Evolutionary conservation across 2,797 vertebrate species (phyloP), one percentile per base, ranked within the genome.

Genomic region (Danio tinwini): DNA sequence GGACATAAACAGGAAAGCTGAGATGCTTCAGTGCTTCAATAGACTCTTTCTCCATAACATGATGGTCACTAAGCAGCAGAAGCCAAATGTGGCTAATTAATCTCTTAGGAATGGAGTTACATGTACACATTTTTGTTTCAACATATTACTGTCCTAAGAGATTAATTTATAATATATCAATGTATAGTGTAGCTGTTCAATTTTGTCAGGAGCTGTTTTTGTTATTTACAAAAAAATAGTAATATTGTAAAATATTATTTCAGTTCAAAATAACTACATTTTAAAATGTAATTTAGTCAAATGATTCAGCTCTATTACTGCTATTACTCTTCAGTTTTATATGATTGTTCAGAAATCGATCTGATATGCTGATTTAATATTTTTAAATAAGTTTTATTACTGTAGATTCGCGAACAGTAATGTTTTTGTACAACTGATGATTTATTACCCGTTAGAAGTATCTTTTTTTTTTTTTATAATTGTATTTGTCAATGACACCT

Each of bases 1-100:
- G 81, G 73, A 88, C 81, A 86, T 73, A 83, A 86, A 88, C 52
- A 78, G 87, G 42, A 64, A 29, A 81, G 65, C 83, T 81, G 21
- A 74, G 85, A 81, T 84, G 84, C 85, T 52, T 49, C 4, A 69
- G 50, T 63, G 52, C 44, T 39, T 64, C 16, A 55, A 56, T 21
- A 56, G 39, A 17, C 19, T 29, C 10, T 58, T 37, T 13, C 52
- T 52, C 45, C 7, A 40, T 47, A 12, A 45, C 8, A 47, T 73
- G 19, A 29, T 19, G 50, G 12, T 45, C 56, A 13, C 69, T 11
- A 59, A 47, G 19, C 42, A 59, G n/a, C 19, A 73, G 53, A 65
- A 21, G 13, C 63, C 12, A 56, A 72, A 53, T 42, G 44, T 72
- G 2, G 5, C 5, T 44, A 14, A 56, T 56, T 45, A 44, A 55